Evolutionary conservation across 53 echinoderm and acorn worm genomes (phyloP).

Genomic region (Apostichopus leukothele): DNA sequence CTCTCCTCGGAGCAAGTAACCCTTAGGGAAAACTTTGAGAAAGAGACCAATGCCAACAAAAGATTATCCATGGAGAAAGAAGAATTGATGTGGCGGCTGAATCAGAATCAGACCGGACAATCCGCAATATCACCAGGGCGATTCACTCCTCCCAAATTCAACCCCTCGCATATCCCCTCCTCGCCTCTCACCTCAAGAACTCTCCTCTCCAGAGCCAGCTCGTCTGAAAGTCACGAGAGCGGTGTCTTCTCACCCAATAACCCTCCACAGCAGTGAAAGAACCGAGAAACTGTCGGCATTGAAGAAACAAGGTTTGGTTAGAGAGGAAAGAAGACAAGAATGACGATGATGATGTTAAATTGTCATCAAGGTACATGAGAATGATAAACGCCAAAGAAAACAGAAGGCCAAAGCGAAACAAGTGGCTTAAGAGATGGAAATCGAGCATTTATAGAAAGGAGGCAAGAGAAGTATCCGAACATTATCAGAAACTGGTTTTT

Average conservation of each 20-base stretch:
- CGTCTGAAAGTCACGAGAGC: conserved; percentile 92
- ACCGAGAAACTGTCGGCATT: too few relatives aligned
- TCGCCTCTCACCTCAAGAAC: conserved; percentile 61
- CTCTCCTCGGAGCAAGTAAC: conserved; percentile 91
- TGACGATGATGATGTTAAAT: too few relatives aligned
- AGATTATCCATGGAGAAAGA: conserved; percentile 99
- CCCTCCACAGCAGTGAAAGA: background rate
- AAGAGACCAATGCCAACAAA: conserved; percentile 85
- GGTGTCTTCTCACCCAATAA: conserved; percentile 79
- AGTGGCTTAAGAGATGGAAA: too few relatives aligned
- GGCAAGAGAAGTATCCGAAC: too few relatives aligned
- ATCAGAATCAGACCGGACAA: conserved; percentile 52
- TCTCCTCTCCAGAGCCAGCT: conserved; percentile 67
- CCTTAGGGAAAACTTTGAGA: conserved; percentile 83
- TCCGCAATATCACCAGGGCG: conserved; percentile 64
- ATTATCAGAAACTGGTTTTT: too few relatives aligned
- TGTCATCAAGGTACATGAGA: too few relatives aligned
- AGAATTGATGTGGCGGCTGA: conserved; percentile 85
- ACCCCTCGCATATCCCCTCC: conserved; percentile 65
- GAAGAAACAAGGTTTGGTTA: too few relatives aligned
- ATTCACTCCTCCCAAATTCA: conserved; percentile 67
- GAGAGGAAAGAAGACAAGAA: too few relatives aligned
- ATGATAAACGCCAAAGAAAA: too few relatives aligned
- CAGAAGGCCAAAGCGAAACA: too few relatives aligned
- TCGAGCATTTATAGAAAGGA: too few relatives aligned